Conservation (phyloP, 2,888 invertebrate genomes). For the Helicoverpa assulta region DNA sequence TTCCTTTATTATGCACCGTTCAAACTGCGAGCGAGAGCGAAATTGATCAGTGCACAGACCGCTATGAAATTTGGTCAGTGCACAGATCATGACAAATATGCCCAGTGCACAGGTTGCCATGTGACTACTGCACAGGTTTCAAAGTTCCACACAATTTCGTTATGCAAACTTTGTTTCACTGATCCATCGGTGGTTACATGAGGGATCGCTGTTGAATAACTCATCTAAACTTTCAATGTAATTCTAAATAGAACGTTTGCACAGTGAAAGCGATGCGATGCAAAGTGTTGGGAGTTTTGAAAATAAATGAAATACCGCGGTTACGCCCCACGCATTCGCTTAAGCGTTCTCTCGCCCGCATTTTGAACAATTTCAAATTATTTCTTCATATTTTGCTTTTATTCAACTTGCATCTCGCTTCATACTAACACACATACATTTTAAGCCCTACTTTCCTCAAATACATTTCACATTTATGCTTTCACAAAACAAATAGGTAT, state of each 20-base stretch:
- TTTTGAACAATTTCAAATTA: constrained; percentile 55
- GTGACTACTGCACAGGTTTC: constrained; percentile 7
- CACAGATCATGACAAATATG: constrained; percentile 9
- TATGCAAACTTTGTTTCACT: constrained; percentile 22
- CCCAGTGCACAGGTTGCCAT: neutral
- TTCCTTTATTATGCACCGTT: constrained; percentile 67
- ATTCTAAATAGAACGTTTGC: constrained; percentile 30
- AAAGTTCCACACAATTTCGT: constrained; percentile 12
- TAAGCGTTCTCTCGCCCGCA: constrained; percentile 40
- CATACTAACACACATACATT: constrained; percentile 38
- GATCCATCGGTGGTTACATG: constrained; percentile 13
- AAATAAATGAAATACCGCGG: constrained; percentile 21
- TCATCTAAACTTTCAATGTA: constrained; percentile 40
- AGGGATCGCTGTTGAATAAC: constrained; percentile 17
- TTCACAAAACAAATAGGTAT: constrained; percentile 23
- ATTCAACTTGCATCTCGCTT: constrained; percentile 49
- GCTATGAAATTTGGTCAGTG: neutral
- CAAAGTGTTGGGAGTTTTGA: constrained; percentile 23
- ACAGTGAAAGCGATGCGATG: constrained; percentile 27
- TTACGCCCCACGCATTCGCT: constrained; percentile 12
- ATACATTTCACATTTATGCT: constrained; percentile 40
- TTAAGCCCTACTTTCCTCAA: constrained; percentile 36
- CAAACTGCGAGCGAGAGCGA: constrained; percentile 64
- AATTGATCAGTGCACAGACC: constrained; percentile 12
- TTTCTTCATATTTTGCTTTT: constrained; percentile 56